A percentile compares a stretch with the other conserved stretches of the same genome.
Conservation (phyloP, 2,888 invertebrate genomes). For the Plemyria rubiginata region DNA sequence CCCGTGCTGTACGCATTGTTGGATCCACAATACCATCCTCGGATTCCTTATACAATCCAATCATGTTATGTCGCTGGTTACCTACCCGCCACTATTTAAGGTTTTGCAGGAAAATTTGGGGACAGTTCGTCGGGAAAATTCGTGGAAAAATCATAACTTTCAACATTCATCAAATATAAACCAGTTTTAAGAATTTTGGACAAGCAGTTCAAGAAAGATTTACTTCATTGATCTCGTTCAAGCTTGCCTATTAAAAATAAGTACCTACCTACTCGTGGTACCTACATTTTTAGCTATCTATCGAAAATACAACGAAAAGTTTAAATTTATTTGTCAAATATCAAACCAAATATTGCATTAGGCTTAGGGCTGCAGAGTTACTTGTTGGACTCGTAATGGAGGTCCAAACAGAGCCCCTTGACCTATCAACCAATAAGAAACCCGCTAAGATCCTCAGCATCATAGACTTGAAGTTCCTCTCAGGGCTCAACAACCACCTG, state of each 20-base stretch:
- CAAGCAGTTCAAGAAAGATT: background rate
- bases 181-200: background rate
- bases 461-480: constrained; percentile 72
- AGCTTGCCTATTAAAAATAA: background rate
- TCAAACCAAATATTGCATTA: too few species aligned
- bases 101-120: constrained; percentile 52
- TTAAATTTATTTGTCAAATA: background rate
- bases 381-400: constrained; percentile 48
- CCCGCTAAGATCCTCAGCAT: constrained; percentile 59
- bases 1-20: constrained; percentile 78
- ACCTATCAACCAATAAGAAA: constrained; percentile 65
- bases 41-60: constrained; percentile 69
- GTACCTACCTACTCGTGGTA: too few species aligned
- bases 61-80: constrained; percentile 63
- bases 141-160: constrained; percentile 53
- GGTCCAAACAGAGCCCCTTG: constrained; percentile 72
- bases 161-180: constrained; percentile 1
- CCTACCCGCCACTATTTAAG: constrained; percentile 70
- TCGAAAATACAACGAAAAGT: background rate
- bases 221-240: background rate
- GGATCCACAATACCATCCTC: constrained; percentile 69
- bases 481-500: constrained; percentile 73
- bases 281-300: too few species aligned
- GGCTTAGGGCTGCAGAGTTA: background rate
- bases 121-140: constrained; percentile 70